These are phyloP conservation scores for Zosterops hypoxanthus DNA, from an alignment of 2,113 vertebrate species.

Conservation along the genomic window DNA sequence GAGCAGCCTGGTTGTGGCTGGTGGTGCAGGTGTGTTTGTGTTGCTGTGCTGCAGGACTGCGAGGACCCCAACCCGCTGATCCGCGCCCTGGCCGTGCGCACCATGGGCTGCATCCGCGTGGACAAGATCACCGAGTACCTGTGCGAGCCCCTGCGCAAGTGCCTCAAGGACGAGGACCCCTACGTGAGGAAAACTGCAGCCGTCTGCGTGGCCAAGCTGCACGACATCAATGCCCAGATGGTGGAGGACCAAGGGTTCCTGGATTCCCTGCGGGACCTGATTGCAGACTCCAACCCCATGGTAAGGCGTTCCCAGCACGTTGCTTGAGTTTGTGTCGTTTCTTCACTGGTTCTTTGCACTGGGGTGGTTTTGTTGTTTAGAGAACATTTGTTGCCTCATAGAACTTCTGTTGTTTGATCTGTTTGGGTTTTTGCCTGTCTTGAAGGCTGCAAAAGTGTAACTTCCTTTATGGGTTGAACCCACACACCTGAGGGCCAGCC, in stretches of 20 bases:
- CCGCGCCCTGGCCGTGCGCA: slow-evolving; percentile 95
- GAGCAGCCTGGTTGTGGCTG: not conserved
- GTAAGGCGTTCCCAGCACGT: slow-evolving; percentile 18
- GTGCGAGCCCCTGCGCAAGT: slow-evolving; percentile 96
- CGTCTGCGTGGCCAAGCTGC: slow-evolving; percentile 96
- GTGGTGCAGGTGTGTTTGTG: accelerated
- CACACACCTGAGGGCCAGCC: too few species aligned
- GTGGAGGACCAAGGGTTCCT: slow-evolving; percentile 98
- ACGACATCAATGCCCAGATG: slow-evolving; percentile 99
- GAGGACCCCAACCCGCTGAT: slow-evolving; percentile 98
- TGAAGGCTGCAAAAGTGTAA: not conserved
- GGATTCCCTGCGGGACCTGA: slow-evolving; percentile 95
- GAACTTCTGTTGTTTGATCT: not conserved
- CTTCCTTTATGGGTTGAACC: not conserved
- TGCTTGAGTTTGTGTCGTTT: not conserved
- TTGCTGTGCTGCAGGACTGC: slow-evolving; percentile 83
- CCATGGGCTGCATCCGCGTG: slow-evolving; percentile 97
- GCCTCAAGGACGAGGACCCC: slow-evolving; percentile 96
- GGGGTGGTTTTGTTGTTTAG: not conserved
- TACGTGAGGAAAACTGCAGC: slow-evolving; percentile 97
- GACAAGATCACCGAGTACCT: slow-evolving; percentile 98
- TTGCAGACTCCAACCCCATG: slow-evolving; percentile 99
- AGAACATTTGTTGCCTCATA: not conserved
- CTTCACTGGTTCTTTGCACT: not conserved
- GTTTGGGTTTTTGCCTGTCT: not conserved